Evolutionary conservation across 1,140 invertebrate species (phyloP).

Genomic region (Hirudo medicinalis): DNA sequence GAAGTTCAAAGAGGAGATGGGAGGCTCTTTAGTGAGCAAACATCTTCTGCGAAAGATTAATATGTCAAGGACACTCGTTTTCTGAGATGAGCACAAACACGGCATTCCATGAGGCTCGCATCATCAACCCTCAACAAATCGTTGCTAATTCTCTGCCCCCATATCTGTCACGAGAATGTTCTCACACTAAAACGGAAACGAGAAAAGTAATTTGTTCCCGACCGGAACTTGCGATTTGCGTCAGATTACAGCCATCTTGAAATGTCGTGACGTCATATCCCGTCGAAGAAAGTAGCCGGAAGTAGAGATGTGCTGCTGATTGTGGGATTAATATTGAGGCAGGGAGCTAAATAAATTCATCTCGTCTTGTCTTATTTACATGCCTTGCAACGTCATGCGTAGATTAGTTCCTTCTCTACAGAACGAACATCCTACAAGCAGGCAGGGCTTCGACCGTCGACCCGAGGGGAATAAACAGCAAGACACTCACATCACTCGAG

Average conservation of each 20-base stretch:
- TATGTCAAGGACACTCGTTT: too few species aligned
- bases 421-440: not conserved
- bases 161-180: conserved; percentile 1
- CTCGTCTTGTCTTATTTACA: too few species aligned
- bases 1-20: too few species aligned
- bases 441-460: not conserved
- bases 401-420: too few species aligned
- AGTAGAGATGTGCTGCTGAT: conserved; percentile 1
- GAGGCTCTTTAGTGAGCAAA: too few species aligned
- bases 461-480: too few species aligned
- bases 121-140: conserved; percentile 3
- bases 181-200: conserved; percentile 6
- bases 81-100: not conserved
- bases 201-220: conserved; percentile 9
- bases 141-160: not conserved
- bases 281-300: not conserved
- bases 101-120: not conserved
- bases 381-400: too few species aligned
- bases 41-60: too few species aligned
- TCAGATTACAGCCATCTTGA: conserved; percentile 8
- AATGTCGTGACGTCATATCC: not conserved
- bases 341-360: conserved; percentile 8
- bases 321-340: conserved; percentile 8
- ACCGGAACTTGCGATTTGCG: conserved; percentile 8
- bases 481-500: too few species aligned